Evolutionary conservation across 2,888 invertebrate genomes (phyloP), one percentile per base, ranked within the genome.

Genomic region (Eupithecia exiguata): DNA sequence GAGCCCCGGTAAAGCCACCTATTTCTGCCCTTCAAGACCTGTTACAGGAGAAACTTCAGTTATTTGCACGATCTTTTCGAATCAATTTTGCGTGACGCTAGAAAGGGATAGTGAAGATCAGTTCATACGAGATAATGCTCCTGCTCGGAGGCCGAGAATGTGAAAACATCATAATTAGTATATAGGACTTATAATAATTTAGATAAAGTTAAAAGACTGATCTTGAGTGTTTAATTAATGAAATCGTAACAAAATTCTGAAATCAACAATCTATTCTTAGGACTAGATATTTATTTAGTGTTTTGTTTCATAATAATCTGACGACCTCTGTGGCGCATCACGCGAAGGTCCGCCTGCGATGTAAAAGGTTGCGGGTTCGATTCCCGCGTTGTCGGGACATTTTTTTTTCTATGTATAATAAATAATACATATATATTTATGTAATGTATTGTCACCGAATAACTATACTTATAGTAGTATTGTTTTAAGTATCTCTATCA

Each of bases 11-110:
- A 87, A 86, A 14, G 92, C 89, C 1, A 90, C 92, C 0, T 94
- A 89, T 78, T 94, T 94, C 81, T 94, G 94, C 71, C 94, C 94
- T 0, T 84, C 89, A 3, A 84, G 87, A 4, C 92, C 94, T 0
- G 83, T 88, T 1, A 80, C 77, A n/a, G 91, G 92, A 16, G 90
- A 91, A 72, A 79, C 82, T 0, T 73, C 84, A 10, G 82, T 91
- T 18, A 86, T 88, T 35, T 94, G 94, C 77, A 94, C 94, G 3
- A 88, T 94, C 53, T 94, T 94, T 78, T 94, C 94, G 1, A 94
- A 92, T 77, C 86, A 92, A 69, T 94, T 92, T 81, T 92, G 94
- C 78, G 85, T 94, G 18, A 91, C 92, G 5, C 82, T 94, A 58
- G 90, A 91, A 75, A 89, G 87, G 77, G 89, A 91, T 58, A 86